These are phyloP conservation scores for Trogon surrucura DNA, from an alignment of 2,113 vertebrate species.

Conservation along the genomic window DNA sequence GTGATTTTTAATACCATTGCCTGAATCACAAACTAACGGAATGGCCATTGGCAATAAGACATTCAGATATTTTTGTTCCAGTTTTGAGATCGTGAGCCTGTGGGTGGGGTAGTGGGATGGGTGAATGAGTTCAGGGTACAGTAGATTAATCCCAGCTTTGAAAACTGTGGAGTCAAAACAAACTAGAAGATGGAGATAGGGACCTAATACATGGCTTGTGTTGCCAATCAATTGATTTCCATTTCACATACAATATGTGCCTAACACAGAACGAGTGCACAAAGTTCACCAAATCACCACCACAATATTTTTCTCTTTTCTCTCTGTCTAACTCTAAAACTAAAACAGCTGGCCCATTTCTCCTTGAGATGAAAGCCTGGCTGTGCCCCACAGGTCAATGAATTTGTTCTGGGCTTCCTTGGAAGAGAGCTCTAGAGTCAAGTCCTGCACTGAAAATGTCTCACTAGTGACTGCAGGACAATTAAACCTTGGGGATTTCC, in stretches of 20 bases:
- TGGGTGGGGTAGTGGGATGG: background rate
- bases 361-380: conserved; percentile 18
- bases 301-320: background rate
- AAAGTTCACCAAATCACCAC: background rate
- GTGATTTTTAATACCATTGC: background rate
- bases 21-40: background rate
- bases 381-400: background rate
- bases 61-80: background rate
- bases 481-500: background rate
- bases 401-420: background rate
- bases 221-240: background rate
- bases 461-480: background rate
- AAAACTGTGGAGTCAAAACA: background rate
- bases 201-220: background rate
- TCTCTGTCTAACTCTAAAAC: background rate
- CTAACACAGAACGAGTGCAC: rapidly evolving
- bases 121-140: background rate
- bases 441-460: conserved; percentile 6
- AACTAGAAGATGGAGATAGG: background rate
- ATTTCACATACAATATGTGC: rapidly evolving
- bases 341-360: background rate
- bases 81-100: background rate
- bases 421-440: conserved; percentile 22
- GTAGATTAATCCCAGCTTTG: background rate
- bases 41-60: background rate